Evolutionary conservation across 2,888 invertebrate genomes (phyloP), one percentile per base, ranked within the genome.

Genomic region (Philopedon plagiatum): DNA sequence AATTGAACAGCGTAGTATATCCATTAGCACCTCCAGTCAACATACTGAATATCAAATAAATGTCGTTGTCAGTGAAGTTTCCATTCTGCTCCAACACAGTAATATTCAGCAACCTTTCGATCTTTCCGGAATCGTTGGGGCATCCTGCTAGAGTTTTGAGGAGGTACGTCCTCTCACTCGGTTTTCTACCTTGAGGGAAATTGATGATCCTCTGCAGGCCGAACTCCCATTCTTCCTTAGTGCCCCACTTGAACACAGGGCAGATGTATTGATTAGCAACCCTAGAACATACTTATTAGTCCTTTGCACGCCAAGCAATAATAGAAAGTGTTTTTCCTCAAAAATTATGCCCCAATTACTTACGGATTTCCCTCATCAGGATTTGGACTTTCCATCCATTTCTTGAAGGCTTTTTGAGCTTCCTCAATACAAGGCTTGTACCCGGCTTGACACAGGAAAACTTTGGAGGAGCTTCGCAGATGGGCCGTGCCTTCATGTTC

Each of bases 341-440:
- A n/a, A n/a, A n/a, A n/a, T n/a, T n/a, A n/a, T n/a, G n/a, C n/a
- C n/a, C n/a, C n/a, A n/a, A n/a, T 39, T 4, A 77, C 91, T 89
- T 83, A 95, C 94, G 93, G 93, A 83, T 93, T 94, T 77, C 93
- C 92, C 79, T 91, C 91, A 84, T 94, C 93, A 5, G 94, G 94
- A 78, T 91, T 90, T 39, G 90, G 88, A 18, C 89, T 89, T 51
- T 90, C 88, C 90, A 94, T 91, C 95, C 95, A 95, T 77, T 91
- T 89, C 64, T 88, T 88, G 82, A 89, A 96, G 37, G 91, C 91
- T 2, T 88, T 87, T 79, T 92, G 91, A 0, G 95, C 93, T 79
- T 93, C 92, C 76, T 89, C 87, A 41, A 95, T 89, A 81, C 95
- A 96, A 0, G 93, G 93, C 71, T 89, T 88, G 84, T 93, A 94